Conservation (phyloP, 1,140 invertebrate genomes). For the Brachionus rotundiformis region DNA sequence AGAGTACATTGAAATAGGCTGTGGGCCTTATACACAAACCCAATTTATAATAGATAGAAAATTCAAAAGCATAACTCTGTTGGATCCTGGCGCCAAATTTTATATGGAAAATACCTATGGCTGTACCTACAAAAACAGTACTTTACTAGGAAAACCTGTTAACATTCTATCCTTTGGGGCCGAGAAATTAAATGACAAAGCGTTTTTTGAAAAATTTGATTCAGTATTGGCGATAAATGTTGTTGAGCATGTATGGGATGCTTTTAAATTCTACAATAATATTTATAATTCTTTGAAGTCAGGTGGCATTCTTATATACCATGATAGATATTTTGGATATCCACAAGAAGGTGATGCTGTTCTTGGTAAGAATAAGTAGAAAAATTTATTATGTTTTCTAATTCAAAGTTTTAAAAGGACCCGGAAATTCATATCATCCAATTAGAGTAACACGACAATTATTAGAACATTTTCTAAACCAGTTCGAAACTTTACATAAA, state of each 20-base stretch:
- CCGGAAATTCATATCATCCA: too few relatives aligned
- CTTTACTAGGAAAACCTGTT: not conserved
- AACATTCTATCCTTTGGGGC: not conserved
- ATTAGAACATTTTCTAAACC: too few relatives aligned
- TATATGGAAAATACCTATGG: not conserved
- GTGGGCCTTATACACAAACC: conserved; percentile 7
- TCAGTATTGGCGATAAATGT: not conserved
- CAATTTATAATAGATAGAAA: not conserved
- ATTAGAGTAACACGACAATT: too few relatives aligned
- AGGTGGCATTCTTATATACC: not conserved
- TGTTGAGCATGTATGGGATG: not conserved
- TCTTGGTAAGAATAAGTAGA: not conserved
- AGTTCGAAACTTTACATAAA: not conserved
- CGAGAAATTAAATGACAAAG: too few relatives aligned
- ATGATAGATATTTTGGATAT: not conserved
- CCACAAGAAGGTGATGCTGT: not conserved
- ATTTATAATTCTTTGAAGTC: not conserved
- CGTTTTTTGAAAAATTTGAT: not conserved
- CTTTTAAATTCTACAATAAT: not conserved
- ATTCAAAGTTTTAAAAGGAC: too few relatives aligned
- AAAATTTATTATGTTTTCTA: too few relatives aligned
- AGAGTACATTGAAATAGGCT: conserved; percentile 7
- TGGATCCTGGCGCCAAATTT: not conserved
- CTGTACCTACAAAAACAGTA: conserved; percentile 24
- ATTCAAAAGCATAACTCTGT: not conserved